phyloP scores from a whole-genome alignment of 1,140 invertebrate genomes.

The Heliconius congener region DNA sequence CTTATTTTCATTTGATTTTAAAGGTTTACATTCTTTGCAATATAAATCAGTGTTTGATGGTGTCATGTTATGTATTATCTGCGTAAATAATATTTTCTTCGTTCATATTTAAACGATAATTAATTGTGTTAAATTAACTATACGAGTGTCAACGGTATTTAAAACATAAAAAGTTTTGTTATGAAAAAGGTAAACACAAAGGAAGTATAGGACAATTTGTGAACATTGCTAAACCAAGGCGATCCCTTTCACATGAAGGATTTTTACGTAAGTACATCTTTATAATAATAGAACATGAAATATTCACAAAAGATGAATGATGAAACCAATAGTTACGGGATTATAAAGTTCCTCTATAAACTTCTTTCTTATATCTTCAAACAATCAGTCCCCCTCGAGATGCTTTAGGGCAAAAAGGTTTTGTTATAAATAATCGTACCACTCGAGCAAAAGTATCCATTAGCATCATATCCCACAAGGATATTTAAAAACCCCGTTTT shows the following conservation, averaged over 20 bases:
- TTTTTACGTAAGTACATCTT: background rate
- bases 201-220: background rate
- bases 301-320: background rate
- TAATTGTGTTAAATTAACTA: background rate
- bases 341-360: background rate
- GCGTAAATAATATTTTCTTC: background rate
- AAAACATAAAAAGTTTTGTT: background rate
- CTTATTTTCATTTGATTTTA: conserved; percentile 20
- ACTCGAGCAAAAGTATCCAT: conserved; percentile 43
- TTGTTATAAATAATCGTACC: conserved; percentile 35
- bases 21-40: background rate
- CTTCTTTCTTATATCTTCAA: conserved; percentile 27
- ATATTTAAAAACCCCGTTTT: conserved; percentile 43
- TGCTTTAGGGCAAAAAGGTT: conserved; percentile 10
- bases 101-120: background rate
- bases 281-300: background rate
- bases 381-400: conserved; percentile 25
- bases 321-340: background rate
- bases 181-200: background rate
- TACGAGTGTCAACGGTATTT: no score
- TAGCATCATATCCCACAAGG: conserved; percentile 35
- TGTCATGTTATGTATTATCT: background rate
- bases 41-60: background rate
- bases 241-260: background rate
- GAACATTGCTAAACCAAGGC: background rate